phyloP scores from a whole-genome alignment of 2,113 vertebrate genomes.

The Mugil cephalus region DNA sequence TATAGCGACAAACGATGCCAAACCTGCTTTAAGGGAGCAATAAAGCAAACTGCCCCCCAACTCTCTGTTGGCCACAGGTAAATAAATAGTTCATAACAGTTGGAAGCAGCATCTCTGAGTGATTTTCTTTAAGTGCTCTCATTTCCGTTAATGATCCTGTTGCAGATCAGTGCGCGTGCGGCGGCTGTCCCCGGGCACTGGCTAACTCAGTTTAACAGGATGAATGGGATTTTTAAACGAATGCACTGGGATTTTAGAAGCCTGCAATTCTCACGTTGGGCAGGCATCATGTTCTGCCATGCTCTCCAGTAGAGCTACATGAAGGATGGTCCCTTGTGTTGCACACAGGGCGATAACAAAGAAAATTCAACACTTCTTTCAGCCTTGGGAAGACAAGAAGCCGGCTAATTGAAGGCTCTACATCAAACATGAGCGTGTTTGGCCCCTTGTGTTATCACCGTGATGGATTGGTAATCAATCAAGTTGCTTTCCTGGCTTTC shows the following conservation, averaged over 20 bases:
- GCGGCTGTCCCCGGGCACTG: constrained; percentile 21
- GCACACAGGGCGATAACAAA: constrained; percentile 7
- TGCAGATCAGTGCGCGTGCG: constrained; percentile 22
- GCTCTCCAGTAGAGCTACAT: constrained; percentile 13
- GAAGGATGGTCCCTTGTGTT: neutral
- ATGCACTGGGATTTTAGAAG: constrained; percentile 17
- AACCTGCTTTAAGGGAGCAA: neutral
- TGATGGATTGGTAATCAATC: constrained; percentile 47
- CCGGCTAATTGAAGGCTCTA: neutral
- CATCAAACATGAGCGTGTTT: constrained; percentile 11
- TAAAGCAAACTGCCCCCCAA: neutral
- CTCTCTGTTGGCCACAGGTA: constrained; percentile 35
- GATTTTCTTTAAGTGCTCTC: constrained; percentile 50
- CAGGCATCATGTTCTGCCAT: constrained; percentile 7
- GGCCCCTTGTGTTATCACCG: neutral
- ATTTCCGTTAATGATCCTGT: constrained; percentile 39
- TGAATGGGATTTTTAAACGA: neutral
- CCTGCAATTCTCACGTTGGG: neutral
- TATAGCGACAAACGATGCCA: neutral
- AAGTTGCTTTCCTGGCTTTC: constrained; percentile 16
- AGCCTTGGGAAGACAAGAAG: neutral
- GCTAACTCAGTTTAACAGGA: constrained; percentile 44
- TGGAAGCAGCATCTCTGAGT: constrained; percentile 25
- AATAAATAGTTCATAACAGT: constrained; percentile 44
- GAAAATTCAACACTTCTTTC: neutral